These are phyloP conservation scores for Gambelia wislizenii DNA, from an alignment of 2,797 vertebrate genomes.

Conservation along the genomic window DNA sequence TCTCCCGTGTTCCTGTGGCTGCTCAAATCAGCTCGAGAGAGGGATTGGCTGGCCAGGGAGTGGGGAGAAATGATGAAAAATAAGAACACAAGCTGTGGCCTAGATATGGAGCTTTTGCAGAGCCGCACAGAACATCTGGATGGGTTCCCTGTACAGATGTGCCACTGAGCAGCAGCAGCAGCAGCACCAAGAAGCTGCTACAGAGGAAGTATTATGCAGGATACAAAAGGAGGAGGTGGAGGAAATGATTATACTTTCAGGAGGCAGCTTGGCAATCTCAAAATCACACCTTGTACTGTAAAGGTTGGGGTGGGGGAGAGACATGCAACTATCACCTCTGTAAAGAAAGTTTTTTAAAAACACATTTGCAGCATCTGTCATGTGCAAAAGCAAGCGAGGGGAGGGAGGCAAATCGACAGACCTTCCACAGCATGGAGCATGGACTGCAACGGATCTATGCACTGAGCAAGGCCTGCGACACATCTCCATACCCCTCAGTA, in stretches of 20 bases:
- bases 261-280: too few species aligned
- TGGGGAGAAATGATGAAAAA: fast-evolving
- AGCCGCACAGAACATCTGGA: fast-evolving
- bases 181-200: too few species aligned
- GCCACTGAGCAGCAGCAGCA: background rate
- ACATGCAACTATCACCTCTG: background rate
- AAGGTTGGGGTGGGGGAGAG: background rate
- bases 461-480: background rate
- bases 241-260: background rate
- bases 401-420: too few species aligned
- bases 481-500: too few species aligned
- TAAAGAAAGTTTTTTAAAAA: background rate
- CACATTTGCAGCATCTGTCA: fast-evolving
- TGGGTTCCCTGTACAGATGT: background rate
- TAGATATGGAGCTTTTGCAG: background rate
- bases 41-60: background rate
- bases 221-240: background rate
- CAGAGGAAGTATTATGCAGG: fast-evolving
- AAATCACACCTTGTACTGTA: background rate
- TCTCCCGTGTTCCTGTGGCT: background rate
- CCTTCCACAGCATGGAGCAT: background rate
- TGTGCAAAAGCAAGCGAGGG: too few species aligned
- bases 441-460: background rate
- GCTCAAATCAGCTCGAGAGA: background rate
- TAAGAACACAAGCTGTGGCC: background rate